Percentiles rank a stretch among this genome's conserved stretches.
Conservation (phyloP, 2,113 vertebrate genomes). For the Forbesichthys agassizii region DNA sequence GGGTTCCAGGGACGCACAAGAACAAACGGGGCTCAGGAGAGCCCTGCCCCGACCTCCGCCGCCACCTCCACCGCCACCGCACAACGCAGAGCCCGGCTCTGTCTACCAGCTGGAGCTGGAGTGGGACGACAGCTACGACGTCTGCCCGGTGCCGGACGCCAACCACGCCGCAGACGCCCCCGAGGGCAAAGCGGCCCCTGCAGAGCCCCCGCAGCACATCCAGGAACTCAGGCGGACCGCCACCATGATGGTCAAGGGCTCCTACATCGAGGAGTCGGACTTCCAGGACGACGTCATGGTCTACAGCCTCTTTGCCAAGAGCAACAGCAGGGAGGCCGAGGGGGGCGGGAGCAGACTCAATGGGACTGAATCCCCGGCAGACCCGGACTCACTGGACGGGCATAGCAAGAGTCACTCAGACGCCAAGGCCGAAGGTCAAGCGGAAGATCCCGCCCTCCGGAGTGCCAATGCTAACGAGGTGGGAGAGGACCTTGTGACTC, state of each 20-base stretch:
- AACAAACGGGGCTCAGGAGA: slow-evolving; percentile 48
- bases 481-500: slow-evolving; percentile 83
- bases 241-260: slow-evolving; percentile 87
- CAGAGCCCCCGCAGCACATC: slow-evolving; percentile 87
- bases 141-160: slow-evolving; percentile 76
- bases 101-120: slow-evolving; percentile 85
- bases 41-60: slow-evolving; percentile 13
- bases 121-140: slow-evolving; percentile 97
- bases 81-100: slow-evolving; percentile 39
- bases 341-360: neutral
- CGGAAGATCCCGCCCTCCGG: slow-evolving; percentile 55
- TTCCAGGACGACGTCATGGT: slow-evolving; percentile 96
- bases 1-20: slow-evolving; percentile 15
- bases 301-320: slow-evolving; percentile 90
- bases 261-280: slow-evolving; percentile 93
- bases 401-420: slow-evolving; percentile 43
- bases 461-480: slow-evolving; percentile 58
- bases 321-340: slow-evolving; percentile 75
- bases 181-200: slow-evolving; percentile 36
- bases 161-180: slow-evolving; percentile 2
- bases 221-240: slow-evolving; percentile 92
- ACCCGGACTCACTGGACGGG: slow-evolving; percentile 28
- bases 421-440: slow-evolving; percentile 34
- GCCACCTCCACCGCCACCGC: slow-evolving; percentile 17
- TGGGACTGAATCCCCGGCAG: neutral